Evolutionary conservation across 1,140 invertebrate genomes (phyloP).

Genomic region (Teleopsis dalmanni): DNA sequence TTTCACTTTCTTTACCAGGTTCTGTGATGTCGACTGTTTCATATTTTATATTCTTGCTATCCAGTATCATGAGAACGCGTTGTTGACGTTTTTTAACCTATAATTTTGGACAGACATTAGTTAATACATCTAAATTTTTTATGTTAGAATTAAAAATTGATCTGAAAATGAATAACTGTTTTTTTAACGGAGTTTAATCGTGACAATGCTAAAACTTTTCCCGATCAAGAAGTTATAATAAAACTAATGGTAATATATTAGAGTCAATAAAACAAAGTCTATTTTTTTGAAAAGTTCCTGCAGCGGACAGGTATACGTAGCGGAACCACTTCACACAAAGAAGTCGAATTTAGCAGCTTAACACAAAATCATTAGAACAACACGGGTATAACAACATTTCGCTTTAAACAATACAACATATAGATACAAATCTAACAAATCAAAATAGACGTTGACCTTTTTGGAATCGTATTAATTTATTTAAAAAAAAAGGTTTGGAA

Average conservation of each 20-base stretch:
- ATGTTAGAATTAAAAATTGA: not conserved
- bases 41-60: slow-evolving; percentile 81
- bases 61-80: slow-evolving; percentile 82
- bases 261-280: not conserved
- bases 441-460: too few relatives aligned
- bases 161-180: not conserved
- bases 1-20: slow-evolving; percentile 76
- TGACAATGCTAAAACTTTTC: not conserved
- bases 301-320: too few relatives aligned
- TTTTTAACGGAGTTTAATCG: not conserved
- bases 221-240: not conserved
- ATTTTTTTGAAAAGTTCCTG: too few relatives aligned
- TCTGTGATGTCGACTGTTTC: slow-evolving; percentile 88
- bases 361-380: too few relatives aligned
- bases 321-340: too few relatives aligned
- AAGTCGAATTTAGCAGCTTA: too few relatives aligned
- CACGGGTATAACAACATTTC: too few relatives aligned
- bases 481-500: too few relatives aligned
- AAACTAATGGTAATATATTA: not conserved
- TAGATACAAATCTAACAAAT: too few relatives aligned
- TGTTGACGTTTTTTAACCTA: slow-evolving; percentile 93
- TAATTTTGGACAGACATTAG: not conserved
- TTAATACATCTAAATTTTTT: not conserved
- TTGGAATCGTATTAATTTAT: too few relatives aligned
- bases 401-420: too few relatives aligned